Evolutionary conservation across 2,113 vertebrate genomes (phyloP).

Genomic region (Chrysochloris asiatica): DNA sequence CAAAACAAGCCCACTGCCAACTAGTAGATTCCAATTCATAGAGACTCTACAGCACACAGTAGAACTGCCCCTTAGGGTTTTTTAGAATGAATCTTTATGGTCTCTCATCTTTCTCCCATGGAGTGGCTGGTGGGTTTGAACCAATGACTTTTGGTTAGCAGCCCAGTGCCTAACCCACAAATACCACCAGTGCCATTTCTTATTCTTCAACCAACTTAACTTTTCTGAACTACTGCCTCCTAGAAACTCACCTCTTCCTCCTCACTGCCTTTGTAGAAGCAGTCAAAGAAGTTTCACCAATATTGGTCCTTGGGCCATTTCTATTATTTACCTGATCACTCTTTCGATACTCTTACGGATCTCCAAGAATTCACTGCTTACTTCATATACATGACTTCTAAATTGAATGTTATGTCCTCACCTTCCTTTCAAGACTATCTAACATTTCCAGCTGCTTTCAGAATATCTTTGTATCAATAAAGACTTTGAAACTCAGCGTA

Average conservation of each 20-base stretch:
- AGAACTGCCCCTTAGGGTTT: no score
- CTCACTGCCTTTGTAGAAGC: neutral
- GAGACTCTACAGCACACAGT: no score
- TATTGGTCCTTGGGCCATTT: neutral
- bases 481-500: neutral
- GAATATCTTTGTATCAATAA: neutral
- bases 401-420: neutral
- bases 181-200: no score
- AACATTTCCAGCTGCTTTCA: neutral
- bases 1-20: no score
- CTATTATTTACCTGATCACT: neutral
- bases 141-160: no score
- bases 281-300: neutral
- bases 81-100: no score
- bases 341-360: neutral
- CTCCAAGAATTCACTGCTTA: neutral
- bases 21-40: no score
- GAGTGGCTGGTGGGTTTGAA: no score
- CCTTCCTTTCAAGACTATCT: neutral
- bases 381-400: neutral
- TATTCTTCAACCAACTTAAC: neutral
- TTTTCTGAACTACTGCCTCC: neutral
- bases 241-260: neutral
- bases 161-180: no score
- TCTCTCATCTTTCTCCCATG: no score